Evolutionary conservation across 1,140 invertebrate genomes (phyloP).

Genomic region (Drosophila punjabiensis): DNA sequence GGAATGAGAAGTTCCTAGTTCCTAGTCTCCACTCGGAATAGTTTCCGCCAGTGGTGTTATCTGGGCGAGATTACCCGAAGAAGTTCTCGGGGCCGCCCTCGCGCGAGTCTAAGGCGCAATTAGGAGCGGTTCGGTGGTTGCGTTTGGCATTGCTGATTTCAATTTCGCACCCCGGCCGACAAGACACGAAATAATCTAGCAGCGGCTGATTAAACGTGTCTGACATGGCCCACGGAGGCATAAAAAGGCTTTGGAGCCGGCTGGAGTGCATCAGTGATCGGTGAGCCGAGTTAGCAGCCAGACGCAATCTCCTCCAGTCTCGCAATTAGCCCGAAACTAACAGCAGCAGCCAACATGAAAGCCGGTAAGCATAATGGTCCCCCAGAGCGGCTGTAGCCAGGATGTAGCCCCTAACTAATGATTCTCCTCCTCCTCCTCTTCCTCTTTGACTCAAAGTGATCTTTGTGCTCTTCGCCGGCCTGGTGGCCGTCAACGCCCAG

Average conservation of each 20-base stretch:
- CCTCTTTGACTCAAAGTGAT: constrained; percentile 41
- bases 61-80: constrained; percentile 26
- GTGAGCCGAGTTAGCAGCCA: constrained; percentile 51
- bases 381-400: constrained; percentile 15
- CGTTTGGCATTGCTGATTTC: constrained; percentile 56
- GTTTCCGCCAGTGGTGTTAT: constrained; percentile 32
- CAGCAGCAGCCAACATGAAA: constrained; percentile 55
- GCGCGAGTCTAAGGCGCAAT: constrained; percentile 42
- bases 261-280: constrained; percentile 60
- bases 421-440: constrained; percentile 1
- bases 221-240: constrained; percentile 40
- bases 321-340: constrained; percentile 13
- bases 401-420: constrained; percentile 12
- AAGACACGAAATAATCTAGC: constrained; percentile 74
- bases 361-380: constrained; percentile 64
- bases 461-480: constrained; percentile 43
- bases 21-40: constrained; percentile 20
- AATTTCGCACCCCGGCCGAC: constrained; percentile 50
- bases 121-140: constrained; percentile 38
- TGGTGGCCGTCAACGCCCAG: constrained; percentile 53
- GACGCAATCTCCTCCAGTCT: constrained; percentile 38
- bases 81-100: constrained; percentile 14
- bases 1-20: constrained; percentile 36
- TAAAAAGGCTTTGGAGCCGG: constrained; percentile 59
- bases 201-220: constrained; percentile 64